Conservation (phyloP, 2,113 vertebrate species). For the Oxyura jamaicensis region DNA sequence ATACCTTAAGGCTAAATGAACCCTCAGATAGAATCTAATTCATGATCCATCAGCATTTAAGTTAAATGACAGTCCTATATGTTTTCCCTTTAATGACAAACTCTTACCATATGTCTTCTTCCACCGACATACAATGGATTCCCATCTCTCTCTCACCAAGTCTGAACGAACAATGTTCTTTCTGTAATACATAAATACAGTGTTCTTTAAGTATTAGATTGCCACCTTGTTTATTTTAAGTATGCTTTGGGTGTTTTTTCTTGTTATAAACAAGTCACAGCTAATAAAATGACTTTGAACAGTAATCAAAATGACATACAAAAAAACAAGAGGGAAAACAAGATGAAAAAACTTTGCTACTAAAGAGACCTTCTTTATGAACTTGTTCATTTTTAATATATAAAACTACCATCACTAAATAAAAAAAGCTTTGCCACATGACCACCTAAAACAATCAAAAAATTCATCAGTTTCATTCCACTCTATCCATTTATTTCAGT, state of each 20-base stretch:
- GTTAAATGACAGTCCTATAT: background rate
- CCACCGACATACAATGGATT: accelerated
- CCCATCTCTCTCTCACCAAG: background rate
- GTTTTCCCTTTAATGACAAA: background rate
- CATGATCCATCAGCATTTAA: slow-evolving; percentile 13
- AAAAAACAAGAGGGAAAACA: background rate
- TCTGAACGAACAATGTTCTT: background rate
- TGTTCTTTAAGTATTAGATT: background rate
- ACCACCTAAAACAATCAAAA: background rate
- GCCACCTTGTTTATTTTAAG: background rate
- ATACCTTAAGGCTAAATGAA: slow-evolving; percentile 15
- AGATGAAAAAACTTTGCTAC: background rate
- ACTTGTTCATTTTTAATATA: background rate
- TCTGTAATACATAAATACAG: background rate
- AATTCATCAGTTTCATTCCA: background rate
- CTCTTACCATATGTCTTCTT: background rate
- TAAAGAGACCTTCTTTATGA: background rate
- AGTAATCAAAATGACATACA: background rate
- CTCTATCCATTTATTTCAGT: background rate
- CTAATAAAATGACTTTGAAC: background rate
- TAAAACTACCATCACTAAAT: background rate
- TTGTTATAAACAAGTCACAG: background rate
- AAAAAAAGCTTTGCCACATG: background rate
- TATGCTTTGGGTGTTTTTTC: background rate
- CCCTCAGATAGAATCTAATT: background rate